These are phyloP conservation scores for Brachycybe producta DNA, from an alignment of 2,888 invertebrate species.

Conservation along the genomic window DNA sequence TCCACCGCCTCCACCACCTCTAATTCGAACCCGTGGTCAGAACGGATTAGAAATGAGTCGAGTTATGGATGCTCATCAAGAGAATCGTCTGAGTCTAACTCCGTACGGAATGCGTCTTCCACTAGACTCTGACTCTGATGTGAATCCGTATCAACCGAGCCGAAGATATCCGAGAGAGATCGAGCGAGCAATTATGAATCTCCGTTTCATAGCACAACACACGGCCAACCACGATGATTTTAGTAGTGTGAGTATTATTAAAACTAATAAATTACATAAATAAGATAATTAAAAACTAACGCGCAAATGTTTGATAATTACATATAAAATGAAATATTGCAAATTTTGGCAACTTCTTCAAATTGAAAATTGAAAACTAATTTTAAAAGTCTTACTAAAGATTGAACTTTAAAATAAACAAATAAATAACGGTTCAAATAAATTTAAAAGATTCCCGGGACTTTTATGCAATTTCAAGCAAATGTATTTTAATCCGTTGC, in stretches of 20 bases:
- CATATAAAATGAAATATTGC: no score
- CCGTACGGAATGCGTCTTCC: slow-evolving; percentile 14
- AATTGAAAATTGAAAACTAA: no score
- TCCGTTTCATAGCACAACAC: slow-evolving; percentile 88
- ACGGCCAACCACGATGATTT: slow-evolving; percentile 89
- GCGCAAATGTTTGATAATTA: no score
- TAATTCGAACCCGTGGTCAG: slow-evolving; percentile 5
- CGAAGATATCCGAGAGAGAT: slow-evolving; percentile 36
- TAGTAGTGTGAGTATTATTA: slow-evolving; percentile 84
- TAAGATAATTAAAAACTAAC: no score
- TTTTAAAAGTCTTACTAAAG: no score
- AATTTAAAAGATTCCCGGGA: no score
- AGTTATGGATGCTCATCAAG: neutral
- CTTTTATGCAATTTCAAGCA: no score
- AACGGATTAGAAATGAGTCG: slow-evolving; percentile 10
- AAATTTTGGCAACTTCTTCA: no score
- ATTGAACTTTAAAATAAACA: no score
- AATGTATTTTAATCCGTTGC: no score
- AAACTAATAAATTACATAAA: no score
- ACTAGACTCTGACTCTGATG: slow-evolving; percentile 17
- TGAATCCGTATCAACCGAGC: slow-evolving; percentile 41
- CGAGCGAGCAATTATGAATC: slow-evolving; percentile 84
- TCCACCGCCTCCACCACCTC: slow-evolving; percentile 5
- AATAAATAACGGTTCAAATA: no score
- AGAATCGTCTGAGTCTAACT: slow-evolving; percentile 14